Evolutionary conservation across 64 coral and sea anemone species (phyloP), one percentile per base, ranked within the genome.

Genomic region (Actinia equina): DNA sequence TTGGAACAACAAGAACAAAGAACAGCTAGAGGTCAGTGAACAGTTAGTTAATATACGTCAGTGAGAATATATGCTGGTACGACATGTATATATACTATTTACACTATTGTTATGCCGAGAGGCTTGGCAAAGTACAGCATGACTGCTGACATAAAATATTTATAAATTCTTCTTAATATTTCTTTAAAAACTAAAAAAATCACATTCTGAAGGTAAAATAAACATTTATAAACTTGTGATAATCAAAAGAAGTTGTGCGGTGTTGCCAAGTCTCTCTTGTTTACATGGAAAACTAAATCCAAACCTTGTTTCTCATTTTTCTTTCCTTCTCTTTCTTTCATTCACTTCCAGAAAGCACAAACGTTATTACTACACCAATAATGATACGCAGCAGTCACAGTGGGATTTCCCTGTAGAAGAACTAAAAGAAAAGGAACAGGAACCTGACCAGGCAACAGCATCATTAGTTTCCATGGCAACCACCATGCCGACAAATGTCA

Each of bases 361-460:
- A 44, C 89, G 77, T 19, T 91, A 91, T 43, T 91, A 79, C 77
- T 91, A 91, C 44, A 91, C 83, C 27, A 91, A 91, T 15, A 16
- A 52, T 6, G 83, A 86, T 18, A 91, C 89, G 14, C 74, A 84
- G n/a, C 74, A 91, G 19, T 91, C 89, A 2, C 89, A 91, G 15
- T 91, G 89, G 89, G 89, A 91, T 22, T 91, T 59, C 59, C 89
- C 89, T 0, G 61, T 61, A 26, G 74, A 86, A 1, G 89, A 91
- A 11, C 49, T 53, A 19, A 74, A 74, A 41, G 26, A 74, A 41
- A 74, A 27, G 41, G 84, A 74, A 22, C 18, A 17, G 11, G 89
- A 79, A 14, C 17, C 89, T 4, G 12, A 8, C 10, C 54, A 86
- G 22, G 51, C 59, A 22, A 46, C 84, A 62, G 59, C 25, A 80